These are phyloP conservation scores for Okapia johnstoni DNA, from an alignment of 2,113 vertebrate species.

Conservation along the genomic window DNA sequence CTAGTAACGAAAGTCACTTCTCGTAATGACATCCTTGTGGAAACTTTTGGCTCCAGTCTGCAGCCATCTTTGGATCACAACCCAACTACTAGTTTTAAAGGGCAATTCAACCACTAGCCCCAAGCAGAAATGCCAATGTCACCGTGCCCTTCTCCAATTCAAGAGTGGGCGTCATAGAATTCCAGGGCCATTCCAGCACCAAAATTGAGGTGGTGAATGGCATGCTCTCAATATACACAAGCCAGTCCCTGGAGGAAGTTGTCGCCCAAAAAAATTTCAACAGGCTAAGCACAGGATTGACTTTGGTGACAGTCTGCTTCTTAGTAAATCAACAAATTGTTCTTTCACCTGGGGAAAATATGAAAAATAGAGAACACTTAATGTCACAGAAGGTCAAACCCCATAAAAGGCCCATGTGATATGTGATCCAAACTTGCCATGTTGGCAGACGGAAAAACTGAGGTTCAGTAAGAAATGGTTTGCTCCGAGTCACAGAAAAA, in stretches of 20 bases:
- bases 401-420: not conserved
- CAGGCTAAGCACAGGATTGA: constrained; percentile 12
- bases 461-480: not conserved
- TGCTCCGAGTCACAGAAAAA: not conserved
- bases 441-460: constrained; percentile 28
- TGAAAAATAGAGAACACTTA: constrained; percentile 50
- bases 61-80: constrained; percentile 42
- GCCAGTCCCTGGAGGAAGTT: constrained; percentile 29
- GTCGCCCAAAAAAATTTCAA: constrained; percentile 44
- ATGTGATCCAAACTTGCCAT: not conserved
- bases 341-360: constrained; percentile 51
- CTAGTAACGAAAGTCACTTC: constrained; percentile 1
- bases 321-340: constrained; percentile 46
- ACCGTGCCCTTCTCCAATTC: constrained; percentile 53
- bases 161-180: not conserved
- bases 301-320: constrained; percentile 26
- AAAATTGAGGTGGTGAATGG: constrained; percentile 28
- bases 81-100: constrained; percentile 61
- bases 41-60: constrained; percentile 40
- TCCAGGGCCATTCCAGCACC: not conserved
- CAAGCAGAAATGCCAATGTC: constrained; percentile 49
- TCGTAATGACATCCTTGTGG: constrained; percentile 51
- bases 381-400: constrained; percentile 17
- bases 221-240: constrained; percentile 23
- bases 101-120: constrained; percentile 35